Evolutionary conservation across 2,797 vertebrate species (phyloP), one percentile per base, ranked within the genome.

Genomic region (Nyctalus aviator): DNA sequence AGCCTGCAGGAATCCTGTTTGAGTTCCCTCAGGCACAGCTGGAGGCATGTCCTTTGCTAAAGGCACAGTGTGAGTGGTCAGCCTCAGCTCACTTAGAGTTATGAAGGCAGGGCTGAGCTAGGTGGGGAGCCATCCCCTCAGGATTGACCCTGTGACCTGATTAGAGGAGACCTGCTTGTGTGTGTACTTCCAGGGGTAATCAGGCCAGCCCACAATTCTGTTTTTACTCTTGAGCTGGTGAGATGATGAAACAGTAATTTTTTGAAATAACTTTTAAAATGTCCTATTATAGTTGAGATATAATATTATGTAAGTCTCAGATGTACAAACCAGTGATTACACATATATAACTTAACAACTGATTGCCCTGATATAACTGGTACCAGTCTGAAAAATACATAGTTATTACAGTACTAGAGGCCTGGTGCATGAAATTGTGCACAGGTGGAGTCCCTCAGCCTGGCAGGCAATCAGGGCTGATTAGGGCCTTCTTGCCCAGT

Each of bases 11-110:
- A 98, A 8, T 98, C 75, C 0, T 98, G 98, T 93, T 96, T 94
- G 97, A 98, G 89, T 92, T 97, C 91, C 99, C 98, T 96, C 96
- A 95, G 0, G 98, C 99, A 71, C 98, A 98, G 62, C 97, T 99
- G 89, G 98, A 99, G 97, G 11, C 98, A 82, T 98, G 23, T 57
- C 99, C 97, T 99, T 99, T 37, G 0, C 5, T 1, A 2, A 93
- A 99, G 96, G 94, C 93, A 98, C 98, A 97, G 35, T 37, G 35
- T 37, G 35, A 37, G 35, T 37, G 35, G 35, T 37, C 9, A 17
- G 30, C 68, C 35, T 37, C 17, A 5, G n/a, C 17, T 98, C 68
- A 30, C 37, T 50, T 23, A 15, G 25, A 32, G 18, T 32, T 27
- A 21, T 21, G 23, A 75, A 35, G 75, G 75, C 48, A 69, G 32